A percentile compares a stretch with the other conserved stretches of the same genome.
These are phyloP conservation scores for Ips nitidus DNA, from an alignment of 1,140 invertebrate species.

Conservation along the genomic window DNA sequence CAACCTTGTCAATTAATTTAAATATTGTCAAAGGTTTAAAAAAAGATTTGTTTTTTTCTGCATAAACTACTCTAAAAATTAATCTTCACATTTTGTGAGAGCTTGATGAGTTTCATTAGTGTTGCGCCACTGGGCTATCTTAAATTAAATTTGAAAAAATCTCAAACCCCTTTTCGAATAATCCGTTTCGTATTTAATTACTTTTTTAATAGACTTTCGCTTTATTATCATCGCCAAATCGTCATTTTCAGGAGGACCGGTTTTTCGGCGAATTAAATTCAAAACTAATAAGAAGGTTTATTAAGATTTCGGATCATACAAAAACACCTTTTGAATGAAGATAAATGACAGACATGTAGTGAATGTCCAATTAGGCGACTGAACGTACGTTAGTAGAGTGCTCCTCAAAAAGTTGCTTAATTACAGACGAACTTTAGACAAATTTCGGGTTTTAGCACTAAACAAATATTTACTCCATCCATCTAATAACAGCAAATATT, in stretches of 20 bases:
- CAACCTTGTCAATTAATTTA: no score
- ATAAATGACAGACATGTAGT: no score
- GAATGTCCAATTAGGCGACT: no score
- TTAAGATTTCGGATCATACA: neutral
- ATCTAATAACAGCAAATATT: constrained; percentile 33
- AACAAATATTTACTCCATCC: constrained; percentile 22
- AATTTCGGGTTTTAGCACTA: constrained; percentile 1
- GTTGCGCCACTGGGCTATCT: constrained; percentile 5
- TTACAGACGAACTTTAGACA: no score
- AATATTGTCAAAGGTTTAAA: no score
- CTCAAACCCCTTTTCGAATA: constrained; percentile 33
- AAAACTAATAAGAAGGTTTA: constrained; percentile 15
- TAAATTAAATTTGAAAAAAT: constrained; percentile 40
- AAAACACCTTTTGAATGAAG: no score
- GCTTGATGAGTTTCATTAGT: neutral
- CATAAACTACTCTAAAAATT: no score
- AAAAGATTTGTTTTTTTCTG: no score
- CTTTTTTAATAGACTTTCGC: constrained; percentile 41
- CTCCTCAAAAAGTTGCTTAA: no score
- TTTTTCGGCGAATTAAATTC: constrained; percentile 19
- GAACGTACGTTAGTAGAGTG: no score
- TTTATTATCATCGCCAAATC: constrained; percentile 31
- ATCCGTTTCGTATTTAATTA: constrained; percentile 41
- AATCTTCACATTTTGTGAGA: no score
- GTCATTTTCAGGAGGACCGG: constrained; percentile 21